A percentile compares a stretch with the other conserved stretches of the same genome.
phyloP scores from a whole-genome alignment of 2,888 invertebrate genomes.

The Phaonia tiefii region DNA sequence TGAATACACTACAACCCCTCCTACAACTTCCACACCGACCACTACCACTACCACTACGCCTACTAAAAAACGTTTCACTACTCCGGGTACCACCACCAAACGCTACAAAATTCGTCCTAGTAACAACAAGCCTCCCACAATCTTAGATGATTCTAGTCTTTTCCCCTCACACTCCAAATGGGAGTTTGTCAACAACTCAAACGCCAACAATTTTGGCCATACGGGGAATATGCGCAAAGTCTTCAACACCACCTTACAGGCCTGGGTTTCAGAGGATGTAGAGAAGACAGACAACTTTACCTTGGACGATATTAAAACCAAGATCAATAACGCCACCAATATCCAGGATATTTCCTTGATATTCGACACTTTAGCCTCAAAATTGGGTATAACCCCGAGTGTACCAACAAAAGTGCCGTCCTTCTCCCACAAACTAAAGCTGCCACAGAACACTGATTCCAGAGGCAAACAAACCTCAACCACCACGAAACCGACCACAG shows the following conservation, averaged over 20 bases:
- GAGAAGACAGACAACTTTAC: constrained; percentile 74
- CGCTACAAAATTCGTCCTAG: constrained; percentile 71
- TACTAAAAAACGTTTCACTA: constrained; percentile 53
- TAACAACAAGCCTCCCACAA: constrained; percentile 71
- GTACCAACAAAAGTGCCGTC: constrained; percentile 78
- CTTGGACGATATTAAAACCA: constrained; percentile 75
- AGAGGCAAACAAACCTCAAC: constrained; percentile 56
- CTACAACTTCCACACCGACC: constrained; percentile 12
- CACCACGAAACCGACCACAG: constrained; percentile 52
- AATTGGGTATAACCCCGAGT: constrained; percentile 80
- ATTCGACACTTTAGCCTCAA: constrained; percentile 84
- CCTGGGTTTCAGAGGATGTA: constrained; percentile 83
- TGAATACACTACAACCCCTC: too few relatives aligned
- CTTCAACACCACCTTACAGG: constrained; percentile 84
- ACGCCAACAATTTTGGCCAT: constrained; percentile 72
- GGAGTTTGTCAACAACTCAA: constrained; percentile 83
- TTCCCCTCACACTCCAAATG: constrained; percentile 81
- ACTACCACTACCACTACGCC: constrained; percentile 48
- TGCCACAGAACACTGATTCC: constrained; percentile 72
- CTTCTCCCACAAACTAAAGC: constrained; percentile 78
- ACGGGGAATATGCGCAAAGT: constrained; percentile 82
- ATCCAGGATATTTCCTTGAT: constrained; percentile 85
- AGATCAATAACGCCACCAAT: constrained; percentile 79
- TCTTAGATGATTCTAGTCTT: constrained; percentile 78
- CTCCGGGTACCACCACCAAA: constrained; percentile 70